phyloP scores from a whole-genome alignment of 64 coral and sea anemone species.

The Anthopleura sola region DNA sequence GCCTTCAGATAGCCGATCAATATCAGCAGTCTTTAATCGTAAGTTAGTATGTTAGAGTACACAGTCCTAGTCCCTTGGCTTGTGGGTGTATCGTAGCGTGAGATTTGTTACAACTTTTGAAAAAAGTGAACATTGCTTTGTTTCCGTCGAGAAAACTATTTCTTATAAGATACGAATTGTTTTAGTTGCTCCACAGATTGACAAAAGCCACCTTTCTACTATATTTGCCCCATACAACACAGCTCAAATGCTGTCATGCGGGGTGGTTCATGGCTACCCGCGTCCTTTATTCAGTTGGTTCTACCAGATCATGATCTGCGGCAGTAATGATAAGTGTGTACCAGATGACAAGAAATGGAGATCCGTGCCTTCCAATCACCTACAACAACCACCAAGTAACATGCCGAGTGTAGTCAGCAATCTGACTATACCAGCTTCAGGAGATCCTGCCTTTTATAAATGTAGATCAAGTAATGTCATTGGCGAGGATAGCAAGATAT shows the following conservation, averaged over 20 bases:
- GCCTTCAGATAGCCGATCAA: neutral
- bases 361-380: neutral
- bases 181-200: neutral
- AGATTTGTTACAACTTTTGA: neutral
- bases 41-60: neutral
- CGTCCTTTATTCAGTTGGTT: constrained; percentile 49
- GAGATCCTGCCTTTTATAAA: constrained; percentile 21
- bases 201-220: neutral
- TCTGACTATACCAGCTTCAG: neutral
- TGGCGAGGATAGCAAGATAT: constrained; percentile 23
- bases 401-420: constrained; percentile 9
- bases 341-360: constrained; percentile 15
- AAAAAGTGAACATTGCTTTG: neutral
- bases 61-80: no score
- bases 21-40: neutral
- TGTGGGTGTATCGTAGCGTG: no score
- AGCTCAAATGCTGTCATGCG: neutral
- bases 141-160: neutral
- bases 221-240: neutral
- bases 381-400: neutral
- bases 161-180: neutral
- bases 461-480: constrained; percentile 41
- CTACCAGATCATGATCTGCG: constrained; percentile 28
- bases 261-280: neutral
- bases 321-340: constrained; percentile 21